phyloP scores from a whole-genome alignment of 1,140 invertebrate genomes.

The Bombus affinis region DNA sequence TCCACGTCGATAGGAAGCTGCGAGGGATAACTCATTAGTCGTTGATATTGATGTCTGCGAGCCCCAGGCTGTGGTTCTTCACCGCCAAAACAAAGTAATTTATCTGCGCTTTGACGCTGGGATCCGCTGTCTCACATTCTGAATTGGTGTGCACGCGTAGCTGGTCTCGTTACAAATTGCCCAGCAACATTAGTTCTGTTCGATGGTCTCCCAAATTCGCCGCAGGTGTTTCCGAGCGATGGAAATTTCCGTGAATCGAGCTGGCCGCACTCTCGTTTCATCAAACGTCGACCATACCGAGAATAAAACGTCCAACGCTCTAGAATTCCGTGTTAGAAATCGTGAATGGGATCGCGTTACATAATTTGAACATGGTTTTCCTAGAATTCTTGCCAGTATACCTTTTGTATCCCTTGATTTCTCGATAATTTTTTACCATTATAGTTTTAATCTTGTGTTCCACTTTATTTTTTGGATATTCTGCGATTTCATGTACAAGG shows the following conservation, averaged over 20 bases:
- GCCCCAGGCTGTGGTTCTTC: slow-evolving; percentile 49
- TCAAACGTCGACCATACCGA: neutral
- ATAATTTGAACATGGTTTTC: neutral
- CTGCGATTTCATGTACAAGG: no score
- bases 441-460: neutral
- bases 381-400: neutral
- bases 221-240: slow-evolving; percentile 54
- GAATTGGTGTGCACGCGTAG: slow-evolving; percentile 30
- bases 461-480: neutral
- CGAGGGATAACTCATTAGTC: slow-evolving; percentile 48
- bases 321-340: neutral
- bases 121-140: slow-evolving; percentile 57
- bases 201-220: slow-evolving; percentile 52
- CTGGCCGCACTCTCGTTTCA: neutral
- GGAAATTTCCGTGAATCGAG: slow-evolving; percentile 50
- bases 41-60: slow-evolving; percentile 57
- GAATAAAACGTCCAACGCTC: neutral
- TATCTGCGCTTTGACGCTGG: slow-evolving; percentile 53
- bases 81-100: slow-evolving; percentile 66
- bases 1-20: neutral
- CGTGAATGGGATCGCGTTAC: neutral
- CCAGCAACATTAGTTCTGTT: slow-evolving; percentile 55
- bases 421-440: neutral
- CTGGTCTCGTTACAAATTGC: slow-evolving; percentile 59
- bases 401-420: neutral